Conservation (phyloP, 2,888 invertebrate species). For the Cephus rjabovi region DNA sequence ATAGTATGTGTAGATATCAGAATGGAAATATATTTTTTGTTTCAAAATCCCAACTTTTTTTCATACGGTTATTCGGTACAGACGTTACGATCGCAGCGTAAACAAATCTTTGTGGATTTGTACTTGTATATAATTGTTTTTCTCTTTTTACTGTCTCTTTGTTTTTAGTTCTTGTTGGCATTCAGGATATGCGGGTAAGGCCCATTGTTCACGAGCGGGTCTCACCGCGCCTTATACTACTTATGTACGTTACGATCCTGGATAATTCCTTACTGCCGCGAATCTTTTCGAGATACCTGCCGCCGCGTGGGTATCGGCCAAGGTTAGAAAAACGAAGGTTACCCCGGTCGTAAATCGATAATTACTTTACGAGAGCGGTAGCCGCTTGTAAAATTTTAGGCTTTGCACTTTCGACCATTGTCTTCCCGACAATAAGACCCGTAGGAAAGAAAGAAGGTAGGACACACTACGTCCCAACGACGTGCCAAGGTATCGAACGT, state of each 20-base stretch:
- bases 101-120: background rate
- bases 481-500: background rate
- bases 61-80: background rate
- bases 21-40: background rate
- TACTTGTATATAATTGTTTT: too few relatives aligned
- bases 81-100: background rate
- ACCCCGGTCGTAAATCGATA: slow-evolving; percentile 56
- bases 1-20: background rate
- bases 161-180: background rate
- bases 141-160: background rate
- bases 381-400: background rate
- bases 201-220: background rate
- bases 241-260: background rate
- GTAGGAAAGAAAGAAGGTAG: background rate
- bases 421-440: background rate
- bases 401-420: background rate
- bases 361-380: slow-evolving; percentile 49
- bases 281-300: background rate
- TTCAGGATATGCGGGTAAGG: background rate
- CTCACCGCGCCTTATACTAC: background rate
- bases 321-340: slow-evolving; percentile 22
- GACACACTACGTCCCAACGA: background rate
- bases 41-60: background rate
- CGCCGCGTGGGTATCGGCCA: background rate
- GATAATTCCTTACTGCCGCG: background rate